These are phyloP conservation scores for Sebastiscus tertius DNA, from an alignment of 2,797 vertebrate genomes.

Conservation along the genomic window DNA sequence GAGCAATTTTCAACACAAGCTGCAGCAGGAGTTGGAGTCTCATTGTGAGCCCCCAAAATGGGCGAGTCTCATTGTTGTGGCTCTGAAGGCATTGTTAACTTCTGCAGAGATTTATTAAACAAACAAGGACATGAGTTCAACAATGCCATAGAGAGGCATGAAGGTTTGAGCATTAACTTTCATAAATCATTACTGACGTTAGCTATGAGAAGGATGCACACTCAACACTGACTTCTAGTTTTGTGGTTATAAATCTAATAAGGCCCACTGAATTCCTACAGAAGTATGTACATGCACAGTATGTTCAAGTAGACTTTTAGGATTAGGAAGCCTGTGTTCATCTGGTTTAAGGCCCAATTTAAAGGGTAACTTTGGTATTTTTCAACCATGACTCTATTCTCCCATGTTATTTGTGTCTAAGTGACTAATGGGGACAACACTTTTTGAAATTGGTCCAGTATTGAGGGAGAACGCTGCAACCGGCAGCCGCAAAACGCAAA, in stretches of 20 bases:
- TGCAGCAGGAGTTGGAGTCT: conserved; percentile 36
- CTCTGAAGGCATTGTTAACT: conserved; percentile 56
- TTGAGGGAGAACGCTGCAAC: no score
- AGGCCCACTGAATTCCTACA: conserved; percentile 9
- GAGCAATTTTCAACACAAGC: conserved; percentile 50
- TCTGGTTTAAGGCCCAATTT: background rate
- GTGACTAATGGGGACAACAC: no score
- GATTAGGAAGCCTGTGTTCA: background rate
- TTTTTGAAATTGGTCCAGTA: no score
- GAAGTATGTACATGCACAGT: background rate
- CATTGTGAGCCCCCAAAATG: conserved; percentile 44
- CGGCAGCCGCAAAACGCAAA: no score
- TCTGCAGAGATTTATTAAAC: conserved; percentile 59
- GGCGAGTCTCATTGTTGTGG: conserved; percentile 60
- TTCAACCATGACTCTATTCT: no score
- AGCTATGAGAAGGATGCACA: conserved; percentile 18
- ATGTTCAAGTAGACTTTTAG: conserved; percentile 5
- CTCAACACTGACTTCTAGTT: background rate
- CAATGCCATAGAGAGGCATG: conserved; percentile 11
- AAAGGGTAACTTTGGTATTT: background rate
- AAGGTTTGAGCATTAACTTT: conserved; percentile 21
- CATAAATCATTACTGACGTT: conserved; percentile 32
- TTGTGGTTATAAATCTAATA: conserved; percentile 12
- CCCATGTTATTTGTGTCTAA: no score
- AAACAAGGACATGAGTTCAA: conserved; percentile 63